Percentiles rank a stretch among this genome's conserved stretches.
Evolutionary conservation across 2,113 vertebrate genomes (phyloP).

Genomic region (Eretmochelys imbricata): DNA sequence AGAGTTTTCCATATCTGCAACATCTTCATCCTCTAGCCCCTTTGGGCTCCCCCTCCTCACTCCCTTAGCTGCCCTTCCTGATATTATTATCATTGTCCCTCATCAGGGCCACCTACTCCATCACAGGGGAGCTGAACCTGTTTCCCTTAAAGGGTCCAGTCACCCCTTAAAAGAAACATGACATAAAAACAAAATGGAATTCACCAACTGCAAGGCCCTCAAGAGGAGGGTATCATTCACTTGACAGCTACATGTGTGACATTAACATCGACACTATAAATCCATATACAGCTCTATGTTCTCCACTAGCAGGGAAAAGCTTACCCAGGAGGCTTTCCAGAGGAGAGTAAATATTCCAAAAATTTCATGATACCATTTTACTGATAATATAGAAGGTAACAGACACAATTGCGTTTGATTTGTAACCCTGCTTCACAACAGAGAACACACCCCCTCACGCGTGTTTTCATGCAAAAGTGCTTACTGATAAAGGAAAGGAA

Average conservation of each 20-base stretch:
- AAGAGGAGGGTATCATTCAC: background rate
- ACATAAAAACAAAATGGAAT: background rate
- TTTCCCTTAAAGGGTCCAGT: background rate
- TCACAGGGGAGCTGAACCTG: background rate
- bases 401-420: conserved; percentile 8
- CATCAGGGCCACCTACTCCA: background rate
- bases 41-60: background rate
- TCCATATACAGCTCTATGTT: background rate
- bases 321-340: background rate
- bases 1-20: background rate
- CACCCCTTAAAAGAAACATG: background rate
- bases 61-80: background rate
- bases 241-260: accelerated
- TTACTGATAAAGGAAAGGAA: background rate
- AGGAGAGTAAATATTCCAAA: conserved; percentile 37
- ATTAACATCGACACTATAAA: background rate
- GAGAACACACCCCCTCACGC: background rate
- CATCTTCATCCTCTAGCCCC: background rate
- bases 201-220: background rate
- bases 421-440: background rate
- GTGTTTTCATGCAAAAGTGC: background rate
- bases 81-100: background rate
- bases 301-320: background rate
- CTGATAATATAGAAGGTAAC: conserved; percentile 46
- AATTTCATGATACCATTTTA: conserved; percentile 10